Evolutionary conservation across 1,140 invertebrate species (phyloP).

Genomic region (Drepana arcuata): DNA sequence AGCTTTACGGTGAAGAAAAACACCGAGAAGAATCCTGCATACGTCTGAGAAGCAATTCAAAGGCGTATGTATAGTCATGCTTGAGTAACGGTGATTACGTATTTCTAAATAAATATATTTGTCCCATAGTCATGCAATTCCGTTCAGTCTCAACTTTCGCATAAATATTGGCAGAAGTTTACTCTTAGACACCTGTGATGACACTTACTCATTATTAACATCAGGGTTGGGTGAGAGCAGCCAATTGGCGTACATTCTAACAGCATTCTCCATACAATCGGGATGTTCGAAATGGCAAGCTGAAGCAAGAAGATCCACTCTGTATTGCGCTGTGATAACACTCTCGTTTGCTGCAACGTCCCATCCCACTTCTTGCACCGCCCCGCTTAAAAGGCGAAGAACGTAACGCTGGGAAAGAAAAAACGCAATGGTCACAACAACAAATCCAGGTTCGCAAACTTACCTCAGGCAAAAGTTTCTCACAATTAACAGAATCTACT

Average conservation of each 20-base stretch:
- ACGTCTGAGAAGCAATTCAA: too few species aligned
- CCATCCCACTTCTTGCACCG: conserved; percentile 80
- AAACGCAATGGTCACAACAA: not conserved
- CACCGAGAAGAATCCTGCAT: too few species aligned
- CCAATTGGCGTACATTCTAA: conserved; percentile 81
- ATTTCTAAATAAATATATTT: too few species aligned
- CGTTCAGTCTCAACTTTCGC: too few species aligned
- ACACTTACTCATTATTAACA: conserved; percentile 81
- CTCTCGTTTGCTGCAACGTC: conserved; percentile 74
- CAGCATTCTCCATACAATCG: conserved; percentile 79
- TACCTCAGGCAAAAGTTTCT: not conserved
- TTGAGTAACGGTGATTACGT: too few species aligned
- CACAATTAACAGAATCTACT: too few species aligned
- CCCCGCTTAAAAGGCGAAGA: conserved; percentile 73
- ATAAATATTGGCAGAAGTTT: too few species aligned
- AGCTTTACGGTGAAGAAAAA: too few species aligned
- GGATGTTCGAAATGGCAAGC: conserved; percentile 80
- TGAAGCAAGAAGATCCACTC: conserved; percentile 77
- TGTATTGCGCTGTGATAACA: conserved; percentile 77
- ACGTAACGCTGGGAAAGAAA: conserved; percentile 75
- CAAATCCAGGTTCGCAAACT: not conserved
- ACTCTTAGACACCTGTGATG: too few species aligned
- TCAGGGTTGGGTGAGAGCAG: conserved; percentile 79
- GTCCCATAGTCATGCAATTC: too few species aligned
- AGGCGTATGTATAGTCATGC: too few species aligned